Base-by-base conservation (phyloP, 2,113 vertebrate species). In the Procavia capensis region DNA sequence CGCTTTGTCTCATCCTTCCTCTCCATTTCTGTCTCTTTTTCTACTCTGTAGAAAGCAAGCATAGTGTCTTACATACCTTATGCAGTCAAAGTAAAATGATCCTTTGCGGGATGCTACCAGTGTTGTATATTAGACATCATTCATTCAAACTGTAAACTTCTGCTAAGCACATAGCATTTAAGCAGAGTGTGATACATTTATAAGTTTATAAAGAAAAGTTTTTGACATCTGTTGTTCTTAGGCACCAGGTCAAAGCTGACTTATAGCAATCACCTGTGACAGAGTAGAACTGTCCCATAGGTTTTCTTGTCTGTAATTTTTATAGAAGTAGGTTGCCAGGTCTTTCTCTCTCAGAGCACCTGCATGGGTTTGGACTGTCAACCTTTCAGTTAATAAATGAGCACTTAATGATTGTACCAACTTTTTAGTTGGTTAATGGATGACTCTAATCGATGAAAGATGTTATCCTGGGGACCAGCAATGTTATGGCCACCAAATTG, bases 381-480 rank as follows among this genome's bases (percentile, higher is more conserved):
- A 72, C 13, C 36, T 24, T 72, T 24, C 2, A 13, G 22, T 72
- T 72, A 39, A 20, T 19, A 10, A 72, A 8, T 7, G 6, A 66
- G 31, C 63, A 66, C 11, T 34, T 14, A 34, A 31, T 4, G 9
- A 34, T 39, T 39, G 36, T 7, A 6, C 20, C 36, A 72, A 14
- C n/a, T 82, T 94, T 88, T 93, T 31, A 17, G 87, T 27, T 64
- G 63, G 72, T 59, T 93, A 84, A 41, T 89, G 63, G 3, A n/a
- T 31, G 43, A 70, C 36, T 94, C 61, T 93, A 47, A 85, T 24
- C 88, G 72, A 75, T 75, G 24, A 91, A 96, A 83, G 31, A 22
- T 89, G 29, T 61, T 85, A 70, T 92, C 19, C 63, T 96, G 80
- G 63, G 41, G 39, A 75, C 17, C 31, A 83, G 19, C 27, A 94